A percentile compares a stretch with the other conserved stretches of the same genome.
These are phyloP conservation scores for Megathymus violae DNA, from an alignment of 1,140 invertebrate genomes.

Conservation along the genomic window DNA sequence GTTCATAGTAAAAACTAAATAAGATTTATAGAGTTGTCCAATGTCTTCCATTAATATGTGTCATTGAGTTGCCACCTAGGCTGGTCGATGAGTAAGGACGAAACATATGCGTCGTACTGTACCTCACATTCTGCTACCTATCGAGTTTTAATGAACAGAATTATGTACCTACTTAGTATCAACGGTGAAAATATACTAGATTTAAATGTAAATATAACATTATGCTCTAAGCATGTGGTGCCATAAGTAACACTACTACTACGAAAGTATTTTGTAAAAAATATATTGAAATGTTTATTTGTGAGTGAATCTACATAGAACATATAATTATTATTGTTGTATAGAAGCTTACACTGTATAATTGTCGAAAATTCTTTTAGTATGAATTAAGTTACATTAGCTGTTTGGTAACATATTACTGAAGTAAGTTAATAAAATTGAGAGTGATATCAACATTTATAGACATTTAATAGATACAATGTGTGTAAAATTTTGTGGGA, in stretches of 20 bases:
- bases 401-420: conserved; percentile 19
- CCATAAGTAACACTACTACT: conserved; percentile 78
- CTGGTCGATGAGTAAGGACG: not conserved
- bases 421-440: conserved; percentile 29
- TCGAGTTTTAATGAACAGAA: conserved; percentile 1
- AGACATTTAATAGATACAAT: conserved; percentile 32
- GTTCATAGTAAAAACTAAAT: conserved; percentile 20
- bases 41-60: conserved; percentile 67
- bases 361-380: conserved; percentile 16
- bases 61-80: conserved; percentile 14
- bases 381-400: conserved; percentile 16
- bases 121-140: conserved; percentile 3
- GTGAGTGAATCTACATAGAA: conserved; percentile 16
- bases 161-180: conserved; percentile 13
- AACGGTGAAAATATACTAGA: conserved; percentile 36
- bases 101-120: not conserved
- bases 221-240: conserved; percentile 80
- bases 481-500: conserved; percentile 71
- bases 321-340: conserved; percentile 23
- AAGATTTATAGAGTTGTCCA: conserved; percentile 45
- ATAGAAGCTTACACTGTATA: conserved; percentile 13
- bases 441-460: conserved; percentile 25
- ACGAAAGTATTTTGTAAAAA: conserved; percentile 68
- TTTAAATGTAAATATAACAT: conserved; percentile 58
- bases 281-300: conserved; percentile 41